A percentile compares a stretch with the other conserved stretches of the same genome.
Conservation (phyloP, 2,888 invertebrate species). For the Parelbella ahira region DNA sequence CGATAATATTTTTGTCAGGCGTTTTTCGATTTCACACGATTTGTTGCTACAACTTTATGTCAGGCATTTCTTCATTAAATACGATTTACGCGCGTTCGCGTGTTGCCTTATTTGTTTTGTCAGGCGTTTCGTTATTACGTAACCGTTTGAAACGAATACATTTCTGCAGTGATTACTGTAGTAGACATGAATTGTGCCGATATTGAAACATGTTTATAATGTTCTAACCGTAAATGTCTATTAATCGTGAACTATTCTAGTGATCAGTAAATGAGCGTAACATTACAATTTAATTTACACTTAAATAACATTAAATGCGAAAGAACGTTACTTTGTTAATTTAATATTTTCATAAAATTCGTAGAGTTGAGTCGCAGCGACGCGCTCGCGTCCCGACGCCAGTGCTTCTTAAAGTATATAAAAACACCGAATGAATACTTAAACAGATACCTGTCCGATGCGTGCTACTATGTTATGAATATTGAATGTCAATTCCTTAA, state of each 20-base stretch:
- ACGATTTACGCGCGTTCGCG: no score
- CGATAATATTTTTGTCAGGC: constrained; percentile 3
- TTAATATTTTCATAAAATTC: constrained; percentile 62
- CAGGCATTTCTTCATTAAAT: no score
- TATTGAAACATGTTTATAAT: no score
- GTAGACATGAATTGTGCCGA: no score
- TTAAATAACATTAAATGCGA: constrained; percentile 63
- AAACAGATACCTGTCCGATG: constrained; percentile 61
- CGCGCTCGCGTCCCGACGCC: constrained; percentile 42
- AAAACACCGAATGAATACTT: constrained; percentile 65
- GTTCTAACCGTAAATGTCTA: background rate
- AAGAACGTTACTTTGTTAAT: constrained; percentile 39
- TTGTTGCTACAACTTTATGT: no score
- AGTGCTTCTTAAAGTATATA: constrained; percentile 67
- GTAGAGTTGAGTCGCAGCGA: constrained; percentile 49
- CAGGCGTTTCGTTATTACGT: background rate
- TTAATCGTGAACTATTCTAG: constrained; percentile 40
- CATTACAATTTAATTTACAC: constrained; percentile 41
- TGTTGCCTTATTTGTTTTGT: no score
- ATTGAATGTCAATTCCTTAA: constrained; percentile 67
- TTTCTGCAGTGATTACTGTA: no score
- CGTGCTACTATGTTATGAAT: constrained; percentile 61
- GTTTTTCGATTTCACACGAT: background rate
- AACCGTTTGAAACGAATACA: no score
- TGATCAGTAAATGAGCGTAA: constrained; percentile 60